Percentiles rank a stretch among this genome's conserved stretches.
Conservation (phyloP, 2,888 invertebrate genomes). For the Tetramorium bicarinatum region DNA sequence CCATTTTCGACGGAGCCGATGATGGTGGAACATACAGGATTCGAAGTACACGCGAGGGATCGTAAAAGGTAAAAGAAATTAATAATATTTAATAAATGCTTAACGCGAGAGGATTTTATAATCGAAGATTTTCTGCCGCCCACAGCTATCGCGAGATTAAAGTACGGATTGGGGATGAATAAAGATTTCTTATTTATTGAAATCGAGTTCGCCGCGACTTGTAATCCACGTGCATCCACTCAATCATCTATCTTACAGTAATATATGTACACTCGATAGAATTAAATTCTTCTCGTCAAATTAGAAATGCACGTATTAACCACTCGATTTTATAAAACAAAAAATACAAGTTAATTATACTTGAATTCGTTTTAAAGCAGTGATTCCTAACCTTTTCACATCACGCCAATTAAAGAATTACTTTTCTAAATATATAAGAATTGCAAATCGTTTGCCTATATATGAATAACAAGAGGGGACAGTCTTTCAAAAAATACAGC, state of each 20-base stretch:
- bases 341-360: no score
- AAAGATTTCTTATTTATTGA: background rate
- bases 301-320: background rate
- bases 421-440: no score
- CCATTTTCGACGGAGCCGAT: no score
- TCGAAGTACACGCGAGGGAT: background rate
- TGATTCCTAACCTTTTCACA: no score
- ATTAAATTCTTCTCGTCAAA: background rate
- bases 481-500: no score
- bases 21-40: background rate
- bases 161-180: background rate
- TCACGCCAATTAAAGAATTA: no score
- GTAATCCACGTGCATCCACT: constrained; percentile 24
- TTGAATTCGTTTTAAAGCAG: background rate
- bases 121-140: background rate
- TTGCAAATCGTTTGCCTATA: no score
- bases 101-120: background rate
- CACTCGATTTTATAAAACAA: background rate
- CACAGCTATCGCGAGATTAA: background rate
- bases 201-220: background rate
- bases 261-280: background rate
- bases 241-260: background rate
- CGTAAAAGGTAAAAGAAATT: background rate
- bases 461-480: no score
- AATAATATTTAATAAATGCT: background rate